These are phyloP conservation scores for Pithecia hirsuta DNA, from an alignment of 2,797 vertebrate genomes.

Conservation along the genomic window DNA sequence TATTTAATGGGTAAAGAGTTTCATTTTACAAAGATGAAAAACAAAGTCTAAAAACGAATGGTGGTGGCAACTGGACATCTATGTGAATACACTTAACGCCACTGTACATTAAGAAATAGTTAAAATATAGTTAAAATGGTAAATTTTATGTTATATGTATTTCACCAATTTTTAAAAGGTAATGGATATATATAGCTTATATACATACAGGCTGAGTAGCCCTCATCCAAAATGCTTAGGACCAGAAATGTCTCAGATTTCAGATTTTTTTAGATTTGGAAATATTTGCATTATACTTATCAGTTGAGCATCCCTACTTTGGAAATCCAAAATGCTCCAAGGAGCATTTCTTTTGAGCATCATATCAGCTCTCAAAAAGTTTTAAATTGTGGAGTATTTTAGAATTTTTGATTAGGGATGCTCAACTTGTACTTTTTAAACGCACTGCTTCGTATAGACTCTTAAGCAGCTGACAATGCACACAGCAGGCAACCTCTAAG, in stretches of 20 bases:
- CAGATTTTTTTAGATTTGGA: not conserved
- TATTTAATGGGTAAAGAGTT: not conserved
- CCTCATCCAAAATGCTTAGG: not conserved
- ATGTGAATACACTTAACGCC: not conserved
- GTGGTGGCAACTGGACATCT: not conserved
- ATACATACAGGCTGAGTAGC: not conserved
- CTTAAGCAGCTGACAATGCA: not conserved
- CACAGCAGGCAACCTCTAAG: not conserved
- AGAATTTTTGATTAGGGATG: not conserved
- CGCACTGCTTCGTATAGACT: not conserved
- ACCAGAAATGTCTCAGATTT: not conserved
- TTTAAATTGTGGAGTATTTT: not conserved
- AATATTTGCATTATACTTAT: not conserved
- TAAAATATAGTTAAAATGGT: not conserved
- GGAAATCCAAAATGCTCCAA: not conserved
- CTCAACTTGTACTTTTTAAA: not conserved
- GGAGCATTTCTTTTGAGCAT: not conserved
- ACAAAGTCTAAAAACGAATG: not conserved
- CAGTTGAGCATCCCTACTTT: not conserved
- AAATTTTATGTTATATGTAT: not conserved
- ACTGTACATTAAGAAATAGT: not conserved
- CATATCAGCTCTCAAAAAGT: not conserved
- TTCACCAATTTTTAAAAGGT: constrained; percentile 21
- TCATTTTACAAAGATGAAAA: not conserved
- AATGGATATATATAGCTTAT: not conserved